Conservation (phyloP, 2,797 vertebrate species). For the Xyrichtys novacula region DNA sequence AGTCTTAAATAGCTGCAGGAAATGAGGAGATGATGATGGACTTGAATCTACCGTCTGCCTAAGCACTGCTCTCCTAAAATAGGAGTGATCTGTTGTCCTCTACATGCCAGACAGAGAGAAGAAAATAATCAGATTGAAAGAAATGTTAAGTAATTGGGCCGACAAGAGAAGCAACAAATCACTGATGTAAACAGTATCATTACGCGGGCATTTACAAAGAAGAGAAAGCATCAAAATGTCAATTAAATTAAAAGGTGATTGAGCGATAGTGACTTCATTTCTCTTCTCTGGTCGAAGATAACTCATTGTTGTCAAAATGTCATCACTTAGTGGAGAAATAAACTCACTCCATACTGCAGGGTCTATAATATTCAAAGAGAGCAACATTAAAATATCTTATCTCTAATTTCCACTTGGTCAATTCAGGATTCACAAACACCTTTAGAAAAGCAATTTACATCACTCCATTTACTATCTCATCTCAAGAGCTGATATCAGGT, state of each 20-base stretch:
- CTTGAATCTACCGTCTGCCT: slow-evolving; percentile 76
- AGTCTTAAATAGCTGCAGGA: slow-evolving; percentile 82
- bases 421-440: not conserved
- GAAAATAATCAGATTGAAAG: slow-evolving; percentile 59
- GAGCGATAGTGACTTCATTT: slow-evolving; percentile 6
- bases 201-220: not conserved
- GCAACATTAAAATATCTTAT: slow-evolving; percentile 21
- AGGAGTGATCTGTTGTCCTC: slow-evolving; percentile 76
- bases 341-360: slow-evolving; percentile 10
- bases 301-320: slow-evolving; percentile 17
- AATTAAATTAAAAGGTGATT: not conserved
- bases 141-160: slow-evolving; percentile 48
- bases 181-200: slow-evolving; percentile 12
- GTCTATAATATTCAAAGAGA: slow-evolving; percentile 16
- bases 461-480: slow-evolving; percentile 36
- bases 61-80: slow-evolving; percentile 73
- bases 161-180: not conserved
- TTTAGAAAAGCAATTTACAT: slow-evolving; percentile 29
- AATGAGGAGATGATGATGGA: slow-evolving; percentile 86
- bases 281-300: slow-evolving; percentile 12
- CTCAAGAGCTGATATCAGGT: slow-evolving; percentile 9
- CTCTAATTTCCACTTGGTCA: slow-evolving; percentile 39
- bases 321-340: slow-evolving; percentile 18
- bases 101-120: slow-evolving; percentile 54
- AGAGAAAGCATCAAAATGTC: not conserved